These are phyloP conservation scores for Etia nguti DNA, from an alignment of 2,113 vertebrate genomes.

Conservation along the genomic window DNA sequence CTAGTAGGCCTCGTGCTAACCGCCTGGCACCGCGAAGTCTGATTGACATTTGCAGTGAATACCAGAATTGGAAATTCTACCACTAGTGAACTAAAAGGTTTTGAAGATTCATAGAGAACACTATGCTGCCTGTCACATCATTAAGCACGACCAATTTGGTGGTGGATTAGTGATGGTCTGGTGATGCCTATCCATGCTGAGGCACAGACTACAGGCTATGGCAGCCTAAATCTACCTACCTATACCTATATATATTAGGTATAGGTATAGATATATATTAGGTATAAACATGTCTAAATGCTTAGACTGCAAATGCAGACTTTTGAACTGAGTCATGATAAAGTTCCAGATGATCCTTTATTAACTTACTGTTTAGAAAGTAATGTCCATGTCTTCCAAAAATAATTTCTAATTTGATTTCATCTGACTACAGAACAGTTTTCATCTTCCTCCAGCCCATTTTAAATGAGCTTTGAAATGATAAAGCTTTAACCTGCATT, in stretches of 20 bases:
- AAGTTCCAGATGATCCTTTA: not conserved
- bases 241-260: not conserved
- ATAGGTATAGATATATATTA: too few species aligned
- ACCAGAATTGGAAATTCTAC: not conserved
- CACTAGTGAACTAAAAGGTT: not conserved
- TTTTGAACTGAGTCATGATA: not conserved
- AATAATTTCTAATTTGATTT: not conserved
- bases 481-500: not conserved
- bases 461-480: not conserved
- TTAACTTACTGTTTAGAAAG: not conserved
- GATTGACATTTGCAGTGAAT: not conserved
- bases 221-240: not conserved
- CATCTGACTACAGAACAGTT: not conserved
- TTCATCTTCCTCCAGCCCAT: not conserved
- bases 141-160: not conserved
- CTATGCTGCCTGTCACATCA: not conserved
- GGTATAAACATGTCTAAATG: not conserved
- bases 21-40: not conserved
- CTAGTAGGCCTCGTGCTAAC: not conserved
- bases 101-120: not conserved
- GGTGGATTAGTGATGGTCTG: not conserved
- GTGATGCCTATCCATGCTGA: not conserved
- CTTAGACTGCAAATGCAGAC: not conserved
- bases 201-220: not conserved
- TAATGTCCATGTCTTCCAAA: not conserved